Evolutionary conservation across 1,140 invertebrate species (phyloP), one percentile per base, ranked within the genome.

Genomic region (Pseudoatta argentina): DNA sequence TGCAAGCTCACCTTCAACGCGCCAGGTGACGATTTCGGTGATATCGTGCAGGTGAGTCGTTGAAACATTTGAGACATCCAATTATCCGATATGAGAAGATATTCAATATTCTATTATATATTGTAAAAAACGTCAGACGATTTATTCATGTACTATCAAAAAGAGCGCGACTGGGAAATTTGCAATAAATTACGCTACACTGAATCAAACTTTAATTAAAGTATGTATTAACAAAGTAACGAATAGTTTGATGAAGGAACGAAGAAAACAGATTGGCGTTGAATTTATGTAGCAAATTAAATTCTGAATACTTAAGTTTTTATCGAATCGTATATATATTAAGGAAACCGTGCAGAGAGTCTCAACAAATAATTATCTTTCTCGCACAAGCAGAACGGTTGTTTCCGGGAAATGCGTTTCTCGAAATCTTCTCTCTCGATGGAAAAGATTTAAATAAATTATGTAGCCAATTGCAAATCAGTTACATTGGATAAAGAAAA

Each of bases 1-100:
- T 98, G 98, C 94, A 97, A 97, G 87, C 96, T 98, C 77, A 98
- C 97, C 53, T 98, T 98, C 89, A 97, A 96, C n/a, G 98, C 98
- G 57, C 97, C 96, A 75, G 98, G 97, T n/a, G 97, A 97, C 3
- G 96, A 97, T 79, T 96, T 97, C 88, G 98, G 98, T 34, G 98
- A 98, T 94, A 96, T 98, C 64, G 97, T 98, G 63, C 98, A 98
- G 97, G 98, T 98, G 89, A 93, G 66, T 34, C 14, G 61, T 21
- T 4, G 12, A 12, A 39, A 0, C n/a, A 24, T 24, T 69, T 21
- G n/a, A 67, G 16, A 18, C 12, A 44, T 39, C 2, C 7, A 81
- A 81, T 71, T 55, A 44, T 69, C 16, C 2, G 8, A n/a, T 27
- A 71, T 57, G n/a, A 18, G 21, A 2, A 55, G 6, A 71, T 51